Evolutionary conservation across 2,113 vertebrate genomes (phyloP), one percentile per base, ranked within the genome.

Genomic region (Pteruthius melanotis): DNA sequence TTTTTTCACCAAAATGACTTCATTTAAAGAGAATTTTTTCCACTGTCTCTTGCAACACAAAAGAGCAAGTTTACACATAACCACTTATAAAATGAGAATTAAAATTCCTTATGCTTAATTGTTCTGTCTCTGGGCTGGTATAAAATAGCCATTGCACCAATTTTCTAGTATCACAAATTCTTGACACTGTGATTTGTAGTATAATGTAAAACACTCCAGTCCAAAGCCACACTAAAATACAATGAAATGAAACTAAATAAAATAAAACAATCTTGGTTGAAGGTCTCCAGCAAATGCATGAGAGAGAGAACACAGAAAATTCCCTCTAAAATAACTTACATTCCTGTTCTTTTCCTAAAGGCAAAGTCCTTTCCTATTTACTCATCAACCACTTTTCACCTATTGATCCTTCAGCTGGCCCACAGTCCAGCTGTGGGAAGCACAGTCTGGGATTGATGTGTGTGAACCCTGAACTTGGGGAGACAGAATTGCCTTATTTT

Each of bases 301-400:
- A 79, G 74, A 79, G 56, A 61, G 11, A 66, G 3, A 81, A 61
- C 10, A 35, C 17, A 71, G 31, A 87, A 87, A 87, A 79, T 7
- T 61, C 24, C 16, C 13, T 35, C 24, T 50, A 53, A 87, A 79
- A 65, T 64, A 35, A 70, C 12, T 35, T 23, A 9, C 1, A 11
- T 1, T 2, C 7, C 15, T 53, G 7, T 7, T 31, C 1, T 77
- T 90, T 65, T 66, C 47, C 42, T 63, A 74, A 88, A 95, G 63
- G 42, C 82, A 91, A 97, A 95, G 89, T 96, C 79, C 93, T 77
- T 83, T 91, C 17, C 11, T 95, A 9, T 95, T 93, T 95, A 75
- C 71, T 83, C 47, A 56, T 54, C 54, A 50, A 7, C 26, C 47
- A 33, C 64, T 71, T 79, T 94, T 92, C 27, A 66, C 31, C 15